Conservation (phyloP, 2,888 invertebrate species). For the Pseudanteris insignis region DNA sequence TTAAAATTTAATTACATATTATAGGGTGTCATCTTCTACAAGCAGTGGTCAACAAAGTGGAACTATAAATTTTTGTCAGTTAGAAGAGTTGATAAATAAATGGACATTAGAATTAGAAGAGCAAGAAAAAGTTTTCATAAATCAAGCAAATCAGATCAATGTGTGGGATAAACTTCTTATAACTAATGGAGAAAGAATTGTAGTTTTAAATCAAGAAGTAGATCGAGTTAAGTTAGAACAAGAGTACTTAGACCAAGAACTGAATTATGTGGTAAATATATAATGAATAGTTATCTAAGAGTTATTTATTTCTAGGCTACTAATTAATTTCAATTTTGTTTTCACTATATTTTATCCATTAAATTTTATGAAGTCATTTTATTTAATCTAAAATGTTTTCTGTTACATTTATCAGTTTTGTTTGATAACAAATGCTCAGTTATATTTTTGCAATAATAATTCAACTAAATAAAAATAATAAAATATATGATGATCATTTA, state of each 20-base stretch:
- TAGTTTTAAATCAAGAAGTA: conserved; percentile 85
- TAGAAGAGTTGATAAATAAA: conserved; percentile 92
- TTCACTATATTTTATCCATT: no score
- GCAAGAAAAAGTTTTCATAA: conserved; percentile 90
- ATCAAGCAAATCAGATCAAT: conserved; percentile 94
- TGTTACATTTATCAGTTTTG: no score
- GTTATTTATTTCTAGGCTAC: no score
- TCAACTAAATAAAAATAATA: no score
- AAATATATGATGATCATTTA: no score
- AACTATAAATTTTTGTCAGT: conserved; percentile 80
- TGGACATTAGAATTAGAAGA: conserved; percentile 93
- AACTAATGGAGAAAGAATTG: conserved; percentile 92
- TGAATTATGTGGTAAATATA: conserved; percentile 83
- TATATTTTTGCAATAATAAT: no score
- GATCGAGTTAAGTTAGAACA: conserved; percentile 90
- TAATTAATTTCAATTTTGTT: no score
- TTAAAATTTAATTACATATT: no score
- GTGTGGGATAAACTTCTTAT: conserved; percentile 93
- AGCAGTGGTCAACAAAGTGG: conserved; percentile 61
- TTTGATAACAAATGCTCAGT: no score
- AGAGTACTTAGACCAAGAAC: conserved; percentile 87
- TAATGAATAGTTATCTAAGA: no score
- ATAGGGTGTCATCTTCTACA: conserved; percentile 60
- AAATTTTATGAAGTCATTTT: no score
- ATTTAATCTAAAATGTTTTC: no score